phyloP scores from a whole-genome alignment of 2,888 invertebrate species.

The Fragum fragum region DNA sequence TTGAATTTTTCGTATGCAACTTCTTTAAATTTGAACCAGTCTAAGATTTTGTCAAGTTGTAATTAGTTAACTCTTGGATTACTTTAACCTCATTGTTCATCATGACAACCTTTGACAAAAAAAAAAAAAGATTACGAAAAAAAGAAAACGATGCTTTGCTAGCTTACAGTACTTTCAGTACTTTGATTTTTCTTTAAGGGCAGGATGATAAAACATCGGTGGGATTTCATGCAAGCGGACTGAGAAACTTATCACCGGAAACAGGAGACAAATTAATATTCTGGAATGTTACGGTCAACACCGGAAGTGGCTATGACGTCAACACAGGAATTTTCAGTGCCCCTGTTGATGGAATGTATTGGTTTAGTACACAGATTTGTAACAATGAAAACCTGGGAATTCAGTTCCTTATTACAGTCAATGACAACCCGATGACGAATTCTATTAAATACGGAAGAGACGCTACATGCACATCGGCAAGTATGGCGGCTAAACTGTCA shows the following conservation, averaged over 20 bases:
- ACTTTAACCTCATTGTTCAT: too few relatives aligned
- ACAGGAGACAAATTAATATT: background rate
- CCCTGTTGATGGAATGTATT: background rate
- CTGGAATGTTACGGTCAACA: background rate
- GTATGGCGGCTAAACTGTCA: background rate
- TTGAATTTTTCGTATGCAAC: too few relatives aligned
- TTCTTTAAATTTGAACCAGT: too few relatives aligned
- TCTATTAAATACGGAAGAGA: background rate
- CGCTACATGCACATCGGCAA: background rate
- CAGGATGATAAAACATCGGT: background rate
- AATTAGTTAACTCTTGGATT: too few relatives aligned
- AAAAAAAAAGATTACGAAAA: too few relatives aligned
- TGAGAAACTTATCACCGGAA: background rate
- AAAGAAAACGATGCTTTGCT: too few relatives aligned
- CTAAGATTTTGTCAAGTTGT: too few relatives aligned
- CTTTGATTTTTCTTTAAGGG: background rate
- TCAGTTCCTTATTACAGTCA: background rate
- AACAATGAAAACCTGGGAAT: background rate
- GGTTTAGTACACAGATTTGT: conserved; percentile 15
- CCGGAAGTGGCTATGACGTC: background rate
- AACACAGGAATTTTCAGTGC: conserved; percentile 10
- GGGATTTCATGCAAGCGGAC: background rate
- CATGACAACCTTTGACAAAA: too few relatives aligned
- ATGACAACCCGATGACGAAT: background rate
- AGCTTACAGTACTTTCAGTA: too few relatives aligned